Base-by-base conservation (phyloP, 2,888 invertebrate species). In the Amphipoea oculea region DNA sequence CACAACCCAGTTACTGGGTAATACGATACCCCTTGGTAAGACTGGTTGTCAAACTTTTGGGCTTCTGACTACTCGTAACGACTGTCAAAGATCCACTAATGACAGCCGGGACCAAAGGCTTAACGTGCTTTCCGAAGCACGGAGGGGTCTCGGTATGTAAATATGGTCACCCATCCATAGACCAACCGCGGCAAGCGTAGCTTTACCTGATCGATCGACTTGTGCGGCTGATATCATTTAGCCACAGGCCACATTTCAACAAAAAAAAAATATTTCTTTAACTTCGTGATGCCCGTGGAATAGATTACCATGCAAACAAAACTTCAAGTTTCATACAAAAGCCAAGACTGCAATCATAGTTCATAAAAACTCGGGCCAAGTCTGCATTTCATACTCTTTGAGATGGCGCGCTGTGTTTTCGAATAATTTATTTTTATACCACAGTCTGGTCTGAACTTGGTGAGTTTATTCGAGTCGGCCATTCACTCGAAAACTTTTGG, bases 391-490 rank as follows among this genome's bases (percentile, higher is more conserved):
- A 76, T 79, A 82, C 40, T 74, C 79, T 83, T 73, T 76, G 75
- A 77, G 71, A 74, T 62, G 62, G 70, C 75, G 92, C 75, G 70
- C 78, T 67, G 92, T 92, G 83, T 91, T 92, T 81, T 84, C 86
- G 89, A 90, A 94, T 93, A 93, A 93, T 93, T 94, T 92, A 92
- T 93, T 94, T 92, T 92, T 92, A 90, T 91, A 89, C 90, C 90
- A 88, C 66, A 86, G 60, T 67, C 66, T 89, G 89, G 88, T 78
- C 81, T 84, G 74, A 81, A 85, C 85, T 87, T 85, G 76, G 76
- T 62, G 66, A 83, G 91, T 92, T 88, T 91, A 92, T 87, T 84
- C 89, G 89, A 91, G 92, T 92, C 90, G 63, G 57, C 86, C 81
- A 86, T 83, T 81, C 73, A 65, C 63, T 73, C 82, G 81, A 78